These are phyloP conservation scores for Cebidichthys violaceus DNA, from an alignment of 2,113 vertebrate species.

Conservation along the genomic window DNA sequence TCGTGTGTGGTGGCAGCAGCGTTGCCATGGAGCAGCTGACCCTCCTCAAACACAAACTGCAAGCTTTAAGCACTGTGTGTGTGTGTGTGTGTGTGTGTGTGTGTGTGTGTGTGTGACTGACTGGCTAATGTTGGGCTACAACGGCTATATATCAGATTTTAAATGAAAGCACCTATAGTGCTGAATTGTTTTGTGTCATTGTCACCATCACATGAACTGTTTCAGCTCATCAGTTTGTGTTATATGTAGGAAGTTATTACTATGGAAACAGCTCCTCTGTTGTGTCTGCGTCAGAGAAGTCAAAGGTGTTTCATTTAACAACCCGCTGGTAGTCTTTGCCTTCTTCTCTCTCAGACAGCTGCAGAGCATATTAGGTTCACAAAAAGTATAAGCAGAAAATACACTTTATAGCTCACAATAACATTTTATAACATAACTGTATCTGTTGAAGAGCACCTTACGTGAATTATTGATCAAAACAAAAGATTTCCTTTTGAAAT, in stretches of 20 bases:
- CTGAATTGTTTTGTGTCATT: neutral
- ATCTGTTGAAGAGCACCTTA: neutral
- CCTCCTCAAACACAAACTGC: constrained; percentile 70
- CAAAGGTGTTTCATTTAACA: constrained; percentile 15
- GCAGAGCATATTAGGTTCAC: constrained; percentile 5
- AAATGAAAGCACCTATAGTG: neutral
- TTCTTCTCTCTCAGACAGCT: constrained; percentile 10
- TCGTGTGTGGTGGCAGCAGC: constrained; percentile 85
- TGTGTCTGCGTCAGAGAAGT: constrained; percentile 16
- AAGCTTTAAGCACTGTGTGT: constrained; percentile 12
- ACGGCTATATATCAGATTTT: no score
- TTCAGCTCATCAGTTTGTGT: neutral
- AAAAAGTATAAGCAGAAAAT: neutral
- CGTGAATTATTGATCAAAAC: neutral
- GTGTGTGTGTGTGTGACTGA: neutral
- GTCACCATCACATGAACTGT: constrained; percentile 16
- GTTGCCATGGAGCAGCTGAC: constrained; percentile 78
- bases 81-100: no score
- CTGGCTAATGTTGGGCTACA: neutral
- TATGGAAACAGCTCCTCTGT: constrained; percentile 68
- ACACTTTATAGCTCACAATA: no score
- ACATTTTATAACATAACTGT: no score
- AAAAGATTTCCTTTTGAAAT: no score
- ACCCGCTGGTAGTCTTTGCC: constrained; percentile 20
- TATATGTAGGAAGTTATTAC: constrained; percentile 53